Conservation (phyloP, 2,113 vertebrate genomes). For the Gallinago undulata region DNA sequence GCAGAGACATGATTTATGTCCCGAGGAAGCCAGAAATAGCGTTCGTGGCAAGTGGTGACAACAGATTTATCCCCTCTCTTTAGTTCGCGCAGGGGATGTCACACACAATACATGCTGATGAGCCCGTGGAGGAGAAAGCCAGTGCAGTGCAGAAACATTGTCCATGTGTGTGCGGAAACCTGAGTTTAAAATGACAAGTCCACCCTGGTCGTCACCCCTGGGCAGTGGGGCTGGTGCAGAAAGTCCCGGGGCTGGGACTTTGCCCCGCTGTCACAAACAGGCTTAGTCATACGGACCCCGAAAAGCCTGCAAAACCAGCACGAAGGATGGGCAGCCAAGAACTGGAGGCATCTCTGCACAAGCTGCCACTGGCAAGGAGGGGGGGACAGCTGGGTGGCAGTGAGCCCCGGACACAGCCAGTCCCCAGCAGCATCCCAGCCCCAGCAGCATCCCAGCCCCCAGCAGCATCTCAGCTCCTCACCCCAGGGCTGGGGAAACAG, state of each 20-base stretch:
- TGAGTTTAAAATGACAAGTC: not conserved
- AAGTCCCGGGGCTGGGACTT: not conserved
- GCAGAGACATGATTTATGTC: not conserved
- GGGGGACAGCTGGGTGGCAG: not conserved
- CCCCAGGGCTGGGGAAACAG: not conserved
- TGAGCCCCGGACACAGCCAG: too few relatives aligned
- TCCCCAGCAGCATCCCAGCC: too few relatives aligned
- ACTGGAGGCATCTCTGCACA: not conserved
- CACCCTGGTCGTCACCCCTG: not conserved
- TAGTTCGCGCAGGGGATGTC: not conserved
- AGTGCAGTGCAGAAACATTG: not conserved
- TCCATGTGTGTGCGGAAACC: not conserved
- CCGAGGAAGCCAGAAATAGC: not conserved
- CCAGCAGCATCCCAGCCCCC: not conserved
- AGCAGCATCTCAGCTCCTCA: not conserved
- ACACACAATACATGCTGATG: not conserved
- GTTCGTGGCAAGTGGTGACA: not conserved
- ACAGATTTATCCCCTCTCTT: not conserved
- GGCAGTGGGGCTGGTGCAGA: not conserved
- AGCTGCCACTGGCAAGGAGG: not conserved
- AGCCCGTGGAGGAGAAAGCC: not conserved
- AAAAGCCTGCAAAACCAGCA: not conserved
- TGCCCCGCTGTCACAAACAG: accelerated
- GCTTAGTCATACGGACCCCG: not conserved
- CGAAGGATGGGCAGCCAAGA: too few relatives aligned